Conservation (phyloP, 2,888 invertebrate species). For the Perizoma affinitatum region DNA sequence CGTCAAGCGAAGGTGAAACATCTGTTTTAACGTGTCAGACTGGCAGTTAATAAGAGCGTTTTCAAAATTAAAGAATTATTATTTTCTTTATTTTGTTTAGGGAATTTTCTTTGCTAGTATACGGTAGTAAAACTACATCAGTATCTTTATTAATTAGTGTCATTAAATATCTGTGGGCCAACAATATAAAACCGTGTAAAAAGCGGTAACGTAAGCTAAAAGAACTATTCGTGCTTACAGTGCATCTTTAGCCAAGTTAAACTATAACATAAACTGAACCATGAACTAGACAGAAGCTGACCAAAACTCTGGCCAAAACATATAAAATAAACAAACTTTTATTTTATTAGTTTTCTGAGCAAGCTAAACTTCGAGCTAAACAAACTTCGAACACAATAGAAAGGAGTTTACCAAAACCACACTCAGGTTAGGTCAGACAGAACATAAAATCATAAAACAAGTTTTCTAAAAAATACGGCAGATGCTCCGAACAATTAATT, state of each 20-base stretch:
- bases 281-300: constrained; percentile 16
- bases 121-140: too few species aligned
- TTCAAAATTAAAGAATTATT: constrained; percentile 48
- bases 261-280: constrained; percentile 10
- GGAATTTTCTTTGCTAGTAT: too few species aligned
- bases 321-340: background rate
- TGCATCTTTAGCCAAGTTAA: constrained; percentile 1
- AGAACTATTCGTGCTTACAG: background rate
- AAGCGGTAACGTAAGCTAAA: too few species aligned
- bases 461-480: constrained; percentile 63
- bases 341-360: constrained; percentile 10
- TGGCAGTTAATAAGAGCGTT: constrained; percentile 72
- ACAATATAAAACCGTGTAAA: too few species aligned
- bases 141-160: too few species aligned
- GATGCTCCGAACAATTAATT: constrained; percentile 81
- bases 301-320: constrained; percentile 9
- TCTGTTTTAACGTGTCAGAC: constrained; percentile 78
- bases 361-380: constrained; percentile 20
- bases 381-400: constrained; percentile 19
- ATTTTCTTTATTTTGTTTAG: background rate
- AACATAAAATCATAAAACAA: constrained; percentile 37
- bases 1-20: constrained; percentile 78
- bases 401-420: constrained; percentile 35
- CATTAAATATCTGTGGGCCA: too few species aligned
- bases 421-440: constrained; percentile 43